These are phyloP conservation scores for Phalanger gymnotis DNA, from an alignment of 2,797 vertebrate genomes.

Conservation along the genomic window DNA sequence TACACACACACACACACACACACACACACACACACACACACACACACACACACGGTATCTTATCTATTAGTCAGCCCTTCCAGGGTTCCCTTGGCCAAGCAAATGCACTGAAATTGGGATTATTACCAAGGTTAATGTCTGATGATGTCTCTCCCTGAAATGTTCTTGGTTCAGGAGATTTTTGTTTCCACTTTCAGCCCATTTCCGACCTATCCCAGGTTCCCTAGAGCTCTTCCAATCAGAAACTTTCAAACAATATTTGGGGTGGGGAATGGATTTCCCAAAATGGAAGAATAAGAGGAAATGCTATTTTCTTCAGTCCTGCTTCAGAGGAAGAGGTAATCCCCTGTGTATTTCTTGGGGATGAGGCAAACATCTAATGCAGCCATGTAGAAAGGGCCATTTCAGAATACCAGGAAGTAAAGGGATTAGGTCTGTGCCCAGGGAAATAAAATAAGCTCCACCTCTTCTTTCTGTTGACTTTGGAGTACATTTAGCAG, in stretches of 20 bases:
- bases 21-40: too few species aligned
- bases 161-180: neutral
- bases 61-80: neutral
- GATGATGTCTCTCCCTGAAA: neutral
- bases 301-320: neutral
- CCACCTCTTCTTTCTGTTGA: neutral
- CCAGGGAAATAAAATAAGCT: neutral
- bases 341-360: neutral
- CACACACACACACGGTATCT: neutral
- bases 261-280: neutral
- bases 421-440: neutral
- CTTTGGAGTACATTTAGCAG: neutral
- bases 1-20: too few species aligned
- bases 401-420: neutral
- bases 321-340: neutral
- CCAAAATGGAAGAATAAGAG: neutral
- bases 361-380: neutral
- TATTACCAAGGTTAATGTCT: neutral
- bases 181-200: neutral
- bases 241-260: neutral
- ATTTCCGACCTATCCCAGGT: neutral
- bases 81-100: neutral
- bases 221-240: neutral
- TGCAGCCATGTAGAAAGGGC: neutral
- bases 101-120: neutral